Evolutionary conservation across 1,140 invertebrate genomes (phyloP).

Genomic region (Eueides isabella): DNA sequence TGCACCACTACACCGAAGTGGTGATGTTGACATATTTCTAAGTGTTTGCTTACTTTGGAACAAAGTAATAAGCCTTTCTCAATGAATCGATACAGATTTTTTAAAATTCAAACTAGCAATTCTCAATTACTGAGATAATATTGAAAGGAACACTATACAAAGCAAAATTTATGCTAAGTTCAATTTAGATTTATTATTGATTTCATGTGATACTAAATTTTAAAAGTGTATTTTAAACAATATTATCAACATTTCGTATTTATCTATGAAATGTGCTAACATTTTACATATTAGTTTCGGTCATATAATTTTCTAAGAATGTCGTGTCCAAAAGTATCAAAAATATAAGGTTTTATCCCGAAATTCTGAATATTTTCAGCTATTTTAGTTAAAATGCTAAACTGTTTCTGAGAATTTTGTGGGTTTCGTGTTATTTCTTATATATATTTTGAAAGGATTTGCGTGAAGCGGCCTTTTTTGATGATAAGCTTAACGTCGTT

Average conservation of each 20-base stretch:
- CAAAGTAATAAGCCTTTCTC: no score
- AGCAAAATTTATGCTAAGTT: not conserved
- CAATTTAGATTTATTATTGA: not conserved
- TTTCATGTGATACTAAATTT: not conserved
- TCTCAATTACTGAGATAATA: no score
- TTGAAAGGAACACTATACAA: no score
- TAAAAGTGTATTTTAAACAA: not conserved
- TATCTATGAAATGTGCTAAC: not conserved
- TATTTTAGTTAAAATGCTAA: constrained; percentile 3
- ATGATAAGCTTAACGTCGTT: not conserved
- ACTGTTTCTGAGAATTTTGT: not conserved
- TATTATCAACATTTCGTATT: not conserved
- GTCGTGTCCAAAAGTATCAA: not conserved
- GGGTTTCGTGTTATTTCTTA: not conserved
- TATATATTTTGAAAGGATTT: not conserved
- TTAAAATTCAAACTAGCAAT: no score
- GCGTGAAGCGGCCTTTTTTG: not conserved
- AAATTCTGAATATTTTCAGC: not conserved
- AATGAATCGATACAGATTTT: no score
- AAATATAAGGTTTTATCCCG: not conserved
- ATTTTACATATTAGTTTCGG: not conserved
- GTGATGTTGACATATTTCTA: no score
- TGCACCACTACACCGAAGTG: no score
- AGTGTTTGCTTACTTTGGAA: no score
- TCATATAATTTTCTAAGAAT: not conserved